phyloP scores from a whole-genome alignment of 37 sponge, comb jelly and placozoan genomes.

The Hormiphora californensis region DNA sequence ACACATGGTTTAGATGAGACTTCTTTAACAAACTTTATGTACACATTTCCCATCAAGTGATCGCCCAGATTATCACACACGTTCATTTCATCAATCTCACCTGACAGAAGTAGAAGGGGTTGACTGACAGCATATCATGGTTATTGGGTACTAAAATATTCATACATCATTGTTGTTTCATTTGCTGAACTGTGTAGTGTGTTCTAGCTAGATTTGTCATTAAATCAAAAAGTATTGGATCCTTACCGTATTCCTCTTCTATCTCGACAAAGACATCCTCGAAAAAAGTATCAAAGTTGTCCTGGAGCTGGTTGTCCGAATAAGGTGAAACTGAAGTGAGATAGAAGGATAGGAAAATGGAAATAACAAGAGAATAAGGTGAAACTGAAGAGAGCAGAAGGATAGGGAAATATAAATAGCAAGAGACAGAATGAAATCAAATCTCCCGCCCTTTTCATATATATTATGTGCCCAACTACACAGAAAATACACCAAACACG shows the following conservation, averaged over 20 bases:
- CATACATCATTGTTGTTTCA: background rate
- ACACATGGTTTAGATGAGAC: background rate
- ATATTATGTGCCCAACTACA: too few relatives aligned
- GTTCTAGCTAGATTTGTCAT: too few relatives aligned
- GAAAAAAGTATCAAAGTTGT: conserved; percentile 85
- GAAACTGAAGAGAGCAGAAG: too few relatives aligned
- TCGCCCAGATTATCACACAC: conserved; percentile 99
- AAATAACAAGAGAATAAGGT: too few relatives aligned
- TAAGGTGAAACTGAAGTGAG: conserved; percentile 40
- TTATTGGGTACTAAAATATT: background rate
- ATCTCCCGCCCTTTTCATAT: too few relatives aligned
- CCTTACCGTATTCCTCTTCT: conserved; percentile 66
- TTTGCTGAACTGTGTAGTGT: too few relatives aligned
- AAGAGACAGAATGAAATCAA: too few relatives aligned
- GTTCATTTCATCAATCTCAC: conserved; percentile 96
- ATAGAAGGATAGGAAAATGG: background rate
- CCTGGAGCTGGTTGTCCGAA: conserved; percentile 70
- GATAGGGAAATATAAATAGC: too few relatives aligned
- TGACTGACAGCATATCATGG: background rate
- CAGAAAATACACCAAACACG: too few relatives aligned
- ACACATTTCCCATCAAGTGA: conserved; percentile 95
- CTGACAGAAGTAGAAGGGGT: conserved; percentile 57
- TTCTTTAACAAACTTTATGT: conserved; percentile 69
- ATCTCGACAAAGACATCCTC: conserved; percentile 95
- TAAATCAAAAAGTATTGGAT: background rate